phyloP scores from a whole-genome alignment of 1,140 invertebrate genomes.

The Drosophila sechellia region DNA sequence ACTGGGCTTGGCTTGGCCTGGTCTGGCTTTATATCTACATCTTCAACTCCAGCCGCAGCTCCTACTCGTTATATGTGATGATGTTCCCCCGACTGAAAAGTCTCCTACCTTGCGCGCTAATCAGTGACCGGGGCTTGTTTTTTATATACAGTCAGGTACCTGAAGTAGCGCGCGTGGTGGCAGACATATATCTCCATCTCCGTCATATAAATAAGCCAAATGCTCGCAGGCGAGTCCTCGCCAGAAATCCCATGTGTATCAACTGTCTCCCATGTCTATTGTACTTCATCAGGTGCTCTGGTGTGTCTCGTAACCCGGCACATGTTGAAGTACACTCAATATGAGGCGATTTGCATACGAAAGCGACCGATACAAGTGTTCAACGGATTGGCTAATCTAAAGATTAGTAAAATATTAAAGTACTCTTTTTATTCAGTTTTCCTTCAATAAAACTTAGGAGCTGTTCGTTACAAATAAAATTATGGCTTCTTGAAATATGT shows the following conservation, averaged over 20 bases:
- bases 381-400: not conserved
- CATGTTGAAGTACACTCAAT: constrained; percentile 97
- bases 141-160: constrained; percentile 94
- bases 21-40: constrained; percentile 57
- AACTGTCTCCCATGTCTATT: constrained; percentile 93
- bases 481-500: too few species aligned
- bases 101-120: constrained; percentile 88
- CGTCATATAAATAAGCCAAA: not conserved
- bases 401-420: too few species aligned
- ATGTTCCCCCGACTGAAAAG: constrained; percentile 23
- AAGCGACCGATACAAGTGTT: not conserved
- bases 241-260: constrained; percentile 13
- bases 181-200: constrained; percentile 57
- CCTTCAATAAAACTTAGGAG: too few species aligned
- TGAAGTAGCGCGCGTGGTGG: constrained; percentile 97
- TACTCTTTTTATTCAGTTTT: too few species aligned
- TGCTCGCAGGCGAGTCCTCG: constrained; percentile 10
- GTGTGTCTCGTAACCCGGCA: constrained; percentile 93
- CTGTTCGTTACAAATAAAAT: too few species aligned
- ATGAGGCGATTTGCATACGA: constrained; percentile 84
- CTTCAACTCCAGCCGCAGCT: constrained; percentile 16
- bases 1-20: constrained; percentile 79
- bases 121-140: constrained; percentile 89
- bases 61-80: constrained; percentile 7
- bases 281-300: constrained; percentile 99